These are phyloP conservation scores for Tragelaphus scriptus DNA, from an alignment of 2,113 vertebrate species.

Conservation along the genomic window DNA sequence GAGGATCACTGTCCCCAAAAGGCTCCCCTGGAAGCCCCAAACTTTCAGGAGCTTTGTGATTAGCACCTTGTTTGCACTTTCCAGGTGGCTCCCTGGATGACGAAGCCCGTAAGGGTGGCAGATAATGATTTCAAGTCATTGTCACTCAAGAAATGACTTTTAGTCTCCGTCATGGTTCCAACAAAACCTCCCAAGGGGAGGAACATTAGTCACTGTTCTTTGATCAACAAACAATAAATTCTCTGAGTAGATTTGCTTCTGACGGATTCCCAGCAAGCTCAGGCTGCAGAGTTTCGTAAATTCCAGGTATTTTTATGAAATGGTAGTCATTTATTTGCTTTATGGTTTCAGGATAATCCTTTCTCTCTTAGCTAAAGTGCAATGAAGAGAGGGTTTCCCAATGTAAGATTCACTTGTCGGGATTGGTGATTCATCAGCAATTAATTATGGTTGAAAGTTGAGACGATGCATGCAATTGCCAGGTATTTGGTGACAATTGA, in stretches of 20 bases:
- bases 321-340: background rate
- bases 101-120: background rate
- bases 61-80: background rate
- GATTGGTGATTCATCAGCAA: background rate
- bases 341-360: background rate
- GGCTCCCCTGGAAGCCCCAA: background rate
- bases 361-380: background rate
- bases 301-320: background rate
- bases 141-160: background rate
- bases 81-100: background rate
- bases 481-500: background rate
- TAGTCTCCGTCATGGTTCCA: background rate
- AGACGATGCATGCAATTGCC: background rate
- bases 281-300: background rate
- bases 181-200: background rate
- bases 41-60: background rate
- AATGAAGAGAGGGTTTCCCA: background rate
- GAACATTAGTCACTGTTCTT: fast-evolving
- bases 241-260: background rate
- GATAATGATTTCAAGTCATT: background rate
- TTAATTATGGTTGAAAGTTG: background rate
- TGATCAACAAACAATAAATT: background rate
- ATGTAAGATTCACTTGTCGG: background rate
- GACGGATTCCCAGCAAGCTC: background rate
- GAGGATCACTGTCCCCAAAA: background rate